Conservation (phyloP, 2,797 vertebrate genomes). For the Melopsittacus undulatus region DNA sequence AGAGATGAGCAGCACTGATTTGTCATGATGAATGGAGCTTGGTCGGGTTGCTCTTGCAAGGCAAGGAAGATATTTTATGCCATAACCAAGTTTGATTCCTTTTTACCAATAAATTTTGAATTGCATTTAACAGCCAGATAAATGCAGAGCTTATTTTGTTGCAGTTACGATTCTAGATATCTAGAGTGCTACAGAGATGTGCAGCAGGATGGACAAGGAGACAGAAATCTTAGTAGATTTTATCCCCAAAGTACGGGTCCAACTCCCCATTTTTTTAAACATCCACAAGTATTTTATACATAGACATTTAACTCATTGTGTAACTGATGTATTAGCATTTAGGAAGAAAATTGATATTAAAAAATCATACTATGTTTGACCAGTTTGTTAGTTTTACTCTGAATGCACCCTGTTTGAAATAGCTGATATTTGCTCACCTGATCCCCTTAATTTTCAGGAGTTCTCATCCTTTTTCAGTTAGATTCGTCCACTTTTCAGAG, state of each 20-base stretch:
- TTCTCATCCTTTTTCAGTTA: not conserved
- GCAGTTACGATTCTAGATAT: constrained; percentile 18
- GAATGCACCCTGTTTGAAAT: too few relatives aligned
- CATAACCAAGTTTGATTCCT: constrained; percentile 71
- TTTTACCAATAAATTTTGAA: constrained; percentile 72
- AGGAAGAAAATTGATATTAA: not conserved
- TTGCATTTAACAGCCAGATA: constrained; percentile 67
- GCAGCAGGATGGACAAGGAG: not conserved
- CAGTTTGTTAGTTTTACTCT: not conserved
- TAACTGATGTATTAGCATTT: not conserved
- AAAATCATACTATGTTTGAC: fast-evolving
- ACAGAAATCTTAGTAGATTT: not conserved
- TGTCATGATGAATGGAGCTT: constrained; percentile 52
- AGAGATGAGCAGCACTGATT: constrained; percentile 37
- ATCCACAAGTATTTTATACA: not conserved
- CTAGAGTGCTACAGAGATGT: not conserved
- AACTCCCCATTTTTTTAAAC: not conserved
- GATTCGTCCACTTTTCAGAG: not conserved
- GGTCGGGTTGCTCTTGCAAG: constrained; percentile 31
- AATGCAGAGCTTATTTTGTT: constrained; percentile 65
- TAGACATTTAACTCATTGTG: not conserved
- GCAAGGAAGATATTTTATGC: constrained; percentile 53
- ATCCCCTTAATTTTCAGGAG: not conserved
- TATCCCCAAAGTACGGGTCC: not conserved
- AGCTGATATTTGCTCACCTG: not conserved